Conservation (phyloP, 2,113 vertebrate species). For the Ia io region DNA sequence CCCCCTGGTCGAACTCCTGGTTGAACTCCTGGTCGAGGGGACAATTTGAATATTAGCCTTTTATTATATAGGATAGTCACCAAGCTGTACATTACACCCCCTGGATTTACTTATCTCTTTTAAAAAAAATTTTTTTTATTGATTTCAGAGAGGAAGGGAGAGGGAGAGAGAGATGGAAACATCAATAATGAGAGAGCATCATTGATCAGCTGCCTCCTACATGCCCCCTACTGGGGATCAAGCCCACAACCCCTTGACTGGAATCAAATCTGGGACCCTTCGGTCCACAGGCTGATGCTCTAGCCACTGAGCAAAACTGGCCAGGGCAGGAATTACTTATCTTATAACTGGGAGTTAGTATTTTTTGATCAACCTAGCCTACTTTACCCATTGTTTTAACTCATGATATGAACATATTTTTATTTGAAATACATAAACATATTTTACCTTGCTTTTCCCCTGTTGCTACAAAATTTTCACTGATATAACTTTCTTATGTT, state of each 20-base stretch:
- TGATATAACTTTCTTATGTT: background rate
- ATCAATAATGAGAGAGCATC: background rate
- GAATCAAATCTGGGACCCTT: background rate
- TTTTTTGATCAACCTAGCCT: background rate
- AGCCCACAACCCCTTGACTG: background rate
- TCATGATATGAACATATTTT: background rate
- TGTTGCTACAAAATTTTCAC: background rate
- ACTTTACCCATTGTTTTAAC: background rate
- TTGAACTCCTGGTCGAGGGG: no score
- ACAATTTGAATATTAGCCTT: no score
- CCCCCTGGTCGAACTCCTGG: no score
- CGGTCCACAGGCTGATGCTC: background rate
- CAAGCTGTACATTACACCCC: background rate
- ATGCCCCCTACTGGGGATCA: background rate
- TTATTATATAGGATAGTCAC: background rate
- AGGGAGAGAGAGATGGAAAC: background rate
- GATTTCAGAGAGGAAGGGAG: background rate
- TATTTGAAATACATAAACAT: background rate
- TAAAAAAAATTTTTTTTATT: background rate
- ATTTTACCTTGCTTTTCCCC: background rate
- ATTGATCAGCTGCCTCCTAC: background rate
- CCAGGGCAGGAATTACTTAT: background rate
- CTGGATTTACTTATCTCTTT: background rate
- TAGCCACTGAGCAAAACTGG: background rate
- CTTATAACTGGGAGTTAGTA: background rate